Evolutionary conservation across 2,888 invertebrate genomes (phyloP), one percentile per base, ranked within the genome.

Genomic region (Ormyrus pomaceus): DNA sequence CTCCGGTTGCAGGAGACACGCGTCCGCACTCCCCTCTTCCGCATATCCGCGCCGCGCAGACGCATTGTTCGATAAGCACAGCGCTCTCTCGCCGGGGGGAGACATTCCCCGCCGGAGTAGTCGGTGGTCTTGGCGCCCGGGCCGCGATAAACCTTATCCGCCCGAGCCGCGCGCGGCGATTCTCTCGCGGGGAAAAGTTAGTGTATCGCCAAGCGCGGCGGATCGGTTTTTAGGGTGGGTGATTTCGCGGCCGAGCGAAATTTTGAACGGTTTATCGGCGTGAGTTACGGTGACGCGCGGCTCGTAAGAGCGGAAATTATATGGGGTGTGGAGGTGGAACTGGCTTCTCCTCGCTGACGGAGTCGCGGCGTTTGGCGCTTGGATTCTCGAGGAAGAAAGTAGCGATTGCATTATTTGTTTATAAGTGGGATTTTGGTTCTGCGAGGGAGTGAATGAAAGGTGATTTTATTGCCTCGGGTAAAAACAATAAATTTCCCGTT

Each of bases 61-160:
- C 83, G 86, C 86, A 88, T 88, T 88, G 88, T 88, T 86, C 87
- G 88, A 88, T 88, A 88, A 85, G 55, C 34, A 80, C 73, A 80
- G 82, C 87, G 82, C 87, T 87, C 87, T 87, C 85, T 85, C 80
- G 69, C 50, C 65, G 55, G 80, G 81, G 82, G 81, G 82, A 84
- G 83, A 84, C 87, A 88, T 88, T 88, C 88, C 87, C 88, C 88
- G 88, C 87, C 88, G 83, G 61, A 80, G 87, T 34, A 34, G 34
- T 85, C 87, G 85, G 86, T 86, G 87, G 84, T 85, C 85, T 86
- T 87, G 88, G 88, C 88, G 88, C 88, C 88, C 86, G 86, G 84
- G 13, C 34, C 56, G n/a, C 65, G 56, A 65, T 34, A 34, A 65
- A 65, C 56, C 56, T 13, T 70, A 51, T 58, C 45, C n/a, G 8